Evolutionary conservation across 1,140 invertebrate species (phyloP).

Genomic region (Probaryconus sp.): DNA sequence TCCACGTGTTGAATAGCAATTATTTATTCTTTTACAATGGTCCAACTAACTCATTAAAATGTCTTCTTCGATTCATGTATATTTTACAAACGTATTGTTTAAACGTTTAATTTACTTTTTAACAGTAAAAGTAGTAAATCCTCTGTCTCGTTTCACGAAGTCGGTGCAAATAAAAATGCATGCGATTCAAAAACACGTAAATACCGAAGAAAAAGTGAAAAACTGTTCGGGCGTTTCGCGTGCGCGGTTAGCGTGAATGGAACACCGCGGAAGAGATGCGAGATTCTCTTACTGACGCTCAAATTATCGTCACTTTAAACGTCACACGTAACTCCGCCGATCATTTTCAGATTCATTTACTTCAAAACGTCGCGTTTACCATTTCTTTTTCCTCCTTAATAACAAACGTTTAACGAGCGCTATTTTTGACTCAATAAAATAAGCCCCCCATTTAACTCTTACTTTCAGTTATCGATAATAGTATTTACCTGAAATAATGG

Average conservation of each 20-base stretch:
- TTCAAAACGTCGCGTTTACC: constrained; percentile 14
- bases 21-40: constrained; percentile 15
- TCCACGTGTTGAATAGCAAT: constrained; percentile 46
- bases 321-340: constrained; percentile 21
- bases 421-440: constrained; percentile 5
- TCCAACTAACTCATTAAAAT: no score
- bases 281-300: constrained; percentile 5
- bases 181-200: no score
- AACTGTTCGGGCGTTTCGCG: constrained; percentile 9
- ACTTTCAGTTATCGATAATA: constrained; percentile 20
- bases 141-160: no score
- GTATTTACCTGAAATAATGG: no score
- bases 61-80: no score
- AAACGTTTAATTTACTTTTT: no score
- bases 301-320: constrained; percentile 44
- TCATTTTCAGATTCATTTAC: constrained; percentile 46
- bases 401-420: neutral
- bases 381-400: constrained; percentile 15
- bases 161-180: no score
- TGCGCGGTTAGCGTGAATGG: constrained; percentile 32
- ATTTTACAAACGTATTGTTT: no score
- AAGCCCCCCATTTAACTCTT: constrained; percentile 24
- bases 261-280: constrained; percentile 21
- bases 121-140: no score
- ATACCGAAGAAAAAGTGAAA: constrained; percentile 12